Evolutionary conservation across 2,888 invertebrate species (phyloP), one percentile per base, ranked within the genome.

Genomic region (Diaperis boleti): DNA sequence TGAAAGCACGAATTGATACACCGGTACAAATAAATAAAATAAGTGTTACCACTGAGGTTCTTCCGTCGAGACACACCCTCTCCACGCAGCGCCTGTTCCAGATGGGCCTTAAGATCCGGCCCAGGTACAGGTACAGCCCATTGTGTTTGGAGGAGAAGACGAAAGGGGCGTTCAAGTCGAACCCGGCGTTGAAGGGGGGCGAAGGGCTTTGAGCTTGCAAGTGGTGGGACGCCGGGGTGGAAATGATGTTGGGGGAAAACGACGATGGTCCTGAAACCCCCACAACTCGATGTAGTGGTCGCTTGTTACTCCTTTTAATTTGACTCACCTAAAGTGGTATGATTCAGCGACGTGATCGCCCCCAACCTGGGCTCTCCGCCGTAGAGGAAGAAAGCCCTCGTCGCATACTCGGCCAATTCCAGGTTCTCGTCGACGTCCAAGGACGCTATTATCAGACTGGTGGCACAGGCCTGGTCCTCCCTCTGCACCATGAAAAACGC

Each of bases 51-150:
- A 85, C 85, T 70, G 86, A 83, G 65, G 85, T 86, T 61, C 84
- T 84, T 60, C 84, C 84, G 10, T 84, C 83, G 0, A 84, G 81
- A 14, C 83, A 72, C 35, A 86, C 74, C 60, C 84, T 86, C 39
- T 89, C 86, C 13, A 92, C 88, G 73, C 92, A 92, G 78, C 88
- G 88, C 67, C 89, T 82, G 72, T 88, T 90, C 98, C 98, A 98
- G 66, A 98, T 86, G 0, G 95, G 92, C 20, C 94, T 85, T 11
- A 99, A 82, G 70, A 98, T 91, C 70, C 98, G 87, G 14, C 93
- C 89, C 8, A 97, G 88, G 77, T 95, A 96, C 35, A 96, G 86
- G 82, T 96, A 98, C 5, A 98, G 85, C 0, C 96, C 96, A 77
- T 96, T 94, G 78, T 98, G 98, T 78, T 95, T 95, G 0, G 94